These are phyloP conservation scores for Gobius niger DNA, from an alignment of 2,113 vertebrate species.

Conservation along the genomic window DNA sequence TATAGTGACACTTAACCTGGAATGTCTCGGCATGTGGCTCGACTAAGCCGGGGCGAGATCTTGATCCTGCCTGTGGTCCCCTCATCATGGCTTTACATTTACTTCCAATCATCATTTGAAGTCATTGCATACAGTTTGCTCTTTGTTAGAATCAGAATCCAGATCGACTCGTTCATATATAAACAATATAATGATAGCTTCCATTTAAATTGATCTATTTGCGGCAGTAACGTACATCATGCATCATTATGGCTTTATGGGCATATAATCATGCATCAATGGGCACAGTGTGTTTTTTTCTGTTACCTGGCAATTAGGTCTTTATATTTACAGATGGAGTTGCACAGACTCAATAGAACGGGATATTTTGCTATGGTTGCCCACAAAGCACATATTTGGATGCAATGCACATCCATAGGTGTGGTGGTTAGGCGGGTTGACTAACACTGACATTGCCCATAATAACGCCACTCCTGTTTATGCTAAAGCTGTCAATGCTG, in stretches of 20 bases:
- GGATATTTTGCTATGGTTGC: not conserved
- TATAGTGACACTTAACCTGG: too few species aligned
- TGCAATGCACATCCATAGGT: not conserved
- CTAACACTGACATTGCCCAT: not conserved
- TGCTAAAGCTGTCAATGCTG: not conserved
- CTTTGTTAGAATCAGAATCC: constrained; percentile 3
- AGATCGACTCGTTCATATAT: not conserved
- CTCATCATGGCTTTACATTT: not conserved
- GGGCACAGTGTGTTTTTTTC: not conserved
- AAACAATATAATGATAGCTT: constrained; percentile 1
- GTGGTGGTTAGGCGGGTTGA: not conserved
- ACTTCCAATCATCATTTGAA: not conserved
- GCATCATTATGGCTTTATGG: not conserved
- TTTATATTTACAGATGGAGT: not conserved
- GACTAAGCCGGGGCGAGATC: not conserved
- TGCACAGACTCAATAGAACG: not conserved
- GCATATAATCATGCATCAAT: constrained; percentile 4
- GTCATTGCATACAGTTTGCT: not conserved
- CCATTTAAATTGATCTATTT: constrained; percentile 6
- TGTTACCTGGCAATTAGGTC: not conserved
- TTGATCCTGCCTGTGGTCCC: too few species aligned
- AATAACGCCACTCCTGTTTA: not conserved
- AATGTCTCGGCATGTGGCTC: too few species aligned
- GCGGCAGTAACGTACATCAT: constrained; percentile 4
- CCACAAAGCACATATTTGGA: not conserved